Percentiles rank a stretch among this genome's conserved stretches.
These are phyloP conservation scores for Malurus alboscapulatus DNA, from an alignment of 2,113 vertebrate genomes.

Conservation along the genomic window DNA sequence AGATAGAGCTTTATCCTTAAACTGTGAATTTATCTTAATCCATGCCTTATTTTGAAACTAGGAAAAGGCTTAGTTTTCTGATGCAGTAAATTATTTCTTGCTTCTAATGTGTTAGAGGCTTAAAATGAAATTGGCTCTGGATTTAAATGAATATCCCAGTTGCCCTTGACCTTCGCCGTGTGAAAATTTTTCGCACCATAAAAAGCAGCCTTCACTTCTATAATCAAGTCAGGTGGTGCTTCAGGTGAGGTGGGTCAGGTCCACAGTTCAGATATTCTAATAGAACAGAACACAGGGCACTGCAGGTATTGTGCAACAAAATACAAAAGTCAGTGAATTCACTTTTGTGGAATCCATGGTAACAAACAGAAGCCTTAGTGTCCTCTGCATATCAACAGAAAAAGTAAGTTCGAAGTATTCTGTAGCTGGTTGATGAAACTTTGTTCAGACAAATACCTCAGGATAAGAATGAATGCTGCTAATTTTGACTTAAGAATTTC, in stretches of 20 bases:
- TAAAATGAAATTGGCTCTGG: background rate
- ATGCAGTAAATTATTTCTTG: background rate
- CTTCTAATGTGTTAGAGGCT: background rate
- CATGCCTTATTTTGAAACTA: background rate
- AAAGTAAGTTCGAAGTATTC: background rate
- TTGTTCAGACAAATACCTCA: background rate
- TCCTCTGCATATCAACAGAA: background rate
- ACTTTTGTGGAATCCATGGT: background rate
- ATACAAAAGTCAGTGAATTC: background rate
- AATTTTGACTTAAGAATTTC: background rate
- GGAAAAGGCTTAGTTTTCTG: background rate
- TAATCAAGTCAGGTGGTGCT: background rate
- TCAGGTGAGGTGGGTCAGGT: background rate
- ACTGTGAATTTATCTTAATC: background rate
- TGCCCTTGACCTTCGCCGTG: background rate
- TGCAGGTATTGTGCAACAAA: background rate
- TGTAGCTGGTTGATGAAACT: background rate
- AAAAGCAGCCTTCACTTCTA: background rate
- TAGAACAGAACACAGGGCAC: background rate
- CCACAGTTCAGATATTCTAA: background rate
- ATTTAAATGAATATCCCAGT: background rate
- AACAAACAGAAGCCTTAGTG: background rate
- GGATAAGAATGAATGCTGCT: background rate
- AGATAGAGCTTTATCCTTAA: background rate
- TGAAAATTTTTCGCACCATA: slow-evolving; percentile 6